Conservation (phyloP, 2,888 invertebrate species). For the Papilio elwesi region DNA sequence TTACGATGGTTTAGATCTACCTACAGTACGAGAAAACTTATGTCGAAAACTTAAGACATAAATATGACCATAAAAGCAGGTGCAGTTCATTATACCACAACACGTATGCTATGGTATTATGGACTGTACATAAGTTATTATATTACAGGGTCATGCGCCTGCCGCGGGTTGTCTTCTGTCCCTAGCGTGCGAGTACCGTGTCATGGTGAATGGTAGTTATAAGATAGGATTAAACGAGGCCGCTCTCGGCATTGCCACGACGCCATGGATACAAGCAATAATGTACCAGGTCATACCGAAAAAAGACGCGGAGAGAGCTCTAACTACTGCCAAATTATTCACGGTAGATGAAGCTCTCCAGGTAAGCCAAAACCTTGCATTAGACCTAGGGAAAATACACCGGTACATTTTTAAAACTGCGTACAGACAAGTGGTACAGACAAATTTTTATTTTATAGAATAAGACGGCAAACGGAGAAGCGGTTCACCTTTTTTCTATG, state of each 20-base stretch:
- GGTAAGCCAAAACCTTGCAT: conserved; percentile 43
- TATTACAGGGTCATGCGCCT: conserved; percentile 68
- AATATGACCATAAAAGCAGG: no score
- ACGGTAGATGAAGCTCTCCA: conserved; percentile 87
- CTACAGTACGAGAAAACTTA: no score
- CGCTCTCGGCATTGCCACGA: conserved; percentile 87
- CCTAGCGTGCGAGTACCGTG: conserved; percentile 86
- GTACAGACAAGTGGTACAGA: background rate
- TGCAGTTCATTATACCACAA: no score
- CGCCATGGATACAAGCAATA: conserved; percentile 84
- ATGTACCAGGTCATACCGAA: conserved; percentile 82
- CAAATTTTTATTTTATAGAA: no score
- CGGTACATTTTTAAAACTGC: background rate
- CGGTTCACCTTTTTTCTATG: no score
- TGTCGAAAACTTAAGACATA: no score
- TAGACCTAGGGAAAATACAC: background rate
- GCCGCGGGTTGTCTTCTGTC: conserved; percentile 86
- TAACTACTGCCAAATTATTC: conserved; percentile 87
- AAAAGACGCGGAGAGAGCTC: conserved; percentile 87
- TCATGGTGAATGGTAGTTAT: conserved; percentile 71
- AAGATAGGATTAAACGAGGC: conserved; percentile 92
- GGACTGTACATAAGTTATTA: background rate
- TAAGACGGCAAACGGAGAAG: background rate
- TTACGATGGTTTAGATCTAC: no score
- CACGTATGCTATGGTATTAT: no score